phyloP scores from a whole-genome alignment of 2,888 invertebrate genomes.

The Phorcus lineatus region DNA sequence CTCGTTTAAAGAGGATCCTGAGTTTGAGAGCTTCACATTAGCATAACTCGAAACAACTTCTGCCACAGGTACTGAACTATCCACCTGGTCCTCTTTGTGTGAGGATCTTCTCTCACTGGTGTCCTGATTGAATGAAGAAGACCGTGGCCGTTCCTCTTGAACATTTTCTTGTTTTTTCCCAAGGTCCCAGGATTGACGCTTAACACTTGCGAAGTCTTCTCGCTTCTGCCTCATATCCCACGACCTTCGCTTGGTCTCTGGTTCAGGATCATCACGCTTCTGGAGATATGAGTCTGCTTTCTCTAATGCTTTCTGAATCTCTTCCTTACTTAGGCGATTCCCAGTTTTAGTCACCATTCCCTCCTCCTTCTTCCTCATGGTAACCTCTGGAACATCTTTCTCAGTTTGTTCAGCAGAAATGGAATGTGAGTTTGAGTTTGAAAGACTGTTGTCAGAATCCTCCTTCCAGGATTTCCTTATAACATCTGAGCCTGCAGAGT shows the following conservation, averaged over 20 bases:
- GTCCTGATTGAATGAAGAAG: neutral
- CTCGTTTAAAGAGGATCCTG: neutral
- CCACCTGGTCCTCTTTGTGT: neutral
- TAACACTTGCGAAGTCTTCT: neutral
- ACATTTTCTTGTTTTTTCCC: neutral
- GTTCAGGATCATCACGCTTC: slow-evolving; percentile 45
- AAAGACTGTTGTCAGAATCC: slow-evolving; percentile 19
- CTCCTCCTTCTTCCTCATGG: slow-evolving; percentile 34
- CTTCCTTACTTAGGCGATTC: slow-evolving; percentile 61
- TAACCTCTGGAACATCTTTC: slow-evolving; percentile 22
- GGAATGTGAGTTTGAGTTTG: slow-evolving; percentile 12
- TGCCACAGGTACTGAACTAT: neutral
- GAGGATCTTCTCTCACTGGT: neutral
- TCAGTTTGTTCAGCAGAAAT: slow-evolving; percentile 10
- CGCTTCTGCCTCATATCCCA: slow-evolving; percentile 36
- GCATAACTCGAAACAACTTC: slow-evolving; percentile 3
- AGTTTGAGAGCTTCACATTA: slow-evolving; percentile 8
- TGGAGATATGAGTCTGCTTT: slow-evolving; percentile 63
- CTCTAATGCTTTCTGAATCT: slow-evolving; percentile 63
- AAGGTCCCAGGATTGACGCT: slow-evolving; percentile 2
- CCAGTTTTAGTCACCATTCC: slow-evolving; percentile 37
- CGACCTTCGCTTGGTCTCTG: slow-evolving; percentile 37
- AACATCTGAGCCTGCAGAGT: neutral
- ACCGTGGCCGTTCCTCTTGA: neutral
- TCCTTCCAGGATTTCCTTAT: neutral